Conservation (phyloP, 2,888 invertebrate species). For the Plebejus argus region DNA sequence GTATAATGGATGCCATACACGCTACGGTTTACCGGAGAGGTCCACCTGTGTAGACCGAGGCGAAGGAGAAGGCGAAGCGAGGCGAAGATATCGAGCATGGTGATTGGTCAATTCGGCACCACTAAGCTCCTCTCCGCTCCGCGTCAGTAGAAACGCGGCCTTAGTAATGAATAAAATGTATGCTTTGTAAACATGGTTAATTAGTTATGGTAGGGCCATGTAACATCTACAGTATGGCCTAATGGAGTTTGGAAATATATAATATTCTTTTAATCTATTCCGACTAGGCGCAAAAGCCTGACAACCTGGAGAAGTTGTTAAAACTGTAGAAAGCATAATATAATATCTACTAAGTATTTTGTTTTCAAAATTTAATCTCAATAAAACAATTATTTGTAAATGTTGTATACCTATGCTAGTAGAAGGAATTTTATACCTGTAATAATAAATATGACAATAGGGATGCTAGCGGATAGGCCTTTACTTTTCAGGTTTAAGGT, state of each 20-base stretch:
- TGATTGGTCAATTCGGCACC: too few relatives aligned
- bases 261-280: background rate
- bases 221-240: background rate
- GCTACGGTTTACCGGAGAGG: too few relatives aligned
- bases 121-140: too few relatives aligned
- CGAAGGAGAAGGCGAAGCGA: too few relatives aligned
- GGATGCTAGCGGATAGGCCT: conserved; percentile 54
- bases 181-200: background rate
- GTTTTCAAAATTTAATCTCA: background rate
- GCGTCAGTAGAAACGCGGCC: too few relatives aligned
- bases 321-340: background rate
- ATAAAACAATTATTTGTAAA: background rate
- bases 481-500: conserved; percentile 41
- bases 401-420: background rate
- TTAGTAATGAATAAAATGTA: background rate
- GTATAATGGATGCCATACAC: background rate
- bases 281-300: background rate
- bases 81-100: too few relatives aligned
- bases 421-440: conserved; percentile 42
- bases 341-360: background rate
- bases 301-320: background rate
- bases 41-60: too few relatives aligned
- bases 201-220: background rate
- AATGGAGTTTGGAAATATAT: background rate
- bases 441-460: conserved; percentile 57